phyloP scores from a whole-genome alignment of 1,140 invertebrate species.

The Drosophila arawakana region DNA sequence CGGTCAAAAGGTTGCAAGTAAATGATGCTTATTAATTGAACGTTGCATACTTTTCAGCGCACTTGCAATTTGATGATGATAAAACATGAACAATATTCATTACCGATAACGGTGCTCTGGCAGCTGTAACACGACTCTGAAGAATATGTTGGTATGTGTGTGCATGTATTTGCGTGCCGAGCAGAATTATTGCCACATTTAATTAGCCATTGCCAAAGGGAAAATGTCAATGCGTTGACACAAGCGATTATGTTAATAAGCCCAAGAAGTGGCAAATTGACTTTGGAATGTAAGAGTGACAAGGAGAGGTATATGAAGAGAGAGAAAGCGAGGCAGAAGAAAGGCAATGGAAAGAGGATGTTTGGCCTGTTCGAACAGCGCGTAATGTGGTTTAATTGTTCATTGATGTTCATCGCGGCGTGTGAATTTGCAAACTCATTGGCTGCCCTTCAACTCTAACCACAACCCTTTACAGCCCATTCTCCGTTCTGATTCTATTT shows the following conservation, averaged over 20 bases:
- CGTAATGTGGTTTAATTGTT: constrained; percentile 72
- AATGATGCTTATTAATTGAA: constrained; percentile 71
- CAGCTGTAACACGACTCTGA: not conserved
- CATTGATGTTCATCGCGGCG: constrained; percentile 67
- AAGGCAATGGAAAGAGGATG: not conserved
- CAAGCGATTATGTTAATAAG: constrained; percentile 75
- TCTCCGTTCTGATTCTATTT: constrained; percentile 2
- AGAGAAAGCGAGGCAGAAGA: not conserved
- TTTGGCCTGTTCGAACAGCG: constrained; percentile 20
- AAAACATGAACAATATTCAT: constrained; percentile 58
- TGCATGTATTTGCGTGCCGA: constrained; percentile 7
- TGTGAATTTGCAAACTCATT: constrained; percentile 64
- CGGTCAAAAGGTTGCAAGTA: constrained; percentile 44
- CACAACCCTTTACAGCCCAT: not conserved
- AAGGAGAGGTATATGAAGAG: not conserved
- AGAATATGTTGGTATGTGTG: not conserved
- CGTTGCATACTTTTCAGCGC: constrained; percentile 48
- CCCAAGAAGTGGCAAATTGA: constrained; percentile 26
- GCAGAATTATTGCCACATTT: constrained; percentile 61
- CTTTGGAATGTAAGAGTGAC: not conserved
- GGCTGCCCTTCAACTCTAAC: not conserved
- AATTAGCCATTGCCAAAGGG: constrained; percentile 64
- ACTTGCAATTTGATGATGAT: constrained; percentile 46
- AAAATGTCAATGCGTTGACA: constrained; percentile 66
- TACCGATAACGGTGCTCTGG: constrained; percentile 7